A percentile compares a stretch with the other conserved stretches of the same genome.
These are phyloP conservation scores for Amphipyra berbera DNA, from an alignment of 2,888 invertebrate genomes.

Conservation along the genomic window DNA sequence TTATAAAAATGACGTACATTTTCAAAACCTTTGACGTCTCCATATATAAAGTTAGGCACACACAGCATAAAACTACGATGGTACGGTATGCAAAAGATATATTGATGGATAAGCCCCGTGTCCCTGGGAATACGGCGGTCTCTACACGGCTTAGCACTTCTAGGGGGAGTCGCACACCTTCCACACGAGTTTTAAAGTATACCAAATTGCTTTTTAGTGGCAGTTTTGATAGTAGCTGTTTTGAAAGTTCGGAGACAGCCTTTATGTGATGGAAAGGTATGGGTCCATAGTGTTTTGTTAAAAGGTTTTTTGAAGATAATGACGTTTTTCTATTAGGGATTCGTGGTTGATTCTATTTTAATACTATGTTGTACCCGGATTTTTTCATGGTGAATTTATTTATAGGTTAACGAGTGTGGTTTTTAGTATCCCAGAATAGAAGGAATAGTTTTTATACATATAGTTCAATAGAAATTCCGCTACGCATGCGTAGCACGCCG, in stretches of 20 bases:
- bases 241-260: constrained; percentile 37
- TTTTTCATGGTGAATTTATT: no score
- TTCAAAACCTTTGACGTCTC: background rate
- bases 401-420: no score
- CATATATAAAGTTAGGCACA: constrained; percentile 47
- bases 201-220: constrained; percentile 69
- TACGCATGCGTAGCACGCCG: no score
- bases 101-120: constrained; percentile 88
- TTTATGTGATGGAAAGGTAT: constrained; percentile 22
- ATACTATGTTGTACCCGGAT: background rate
- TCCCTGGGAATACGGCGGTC: constrained; percentile 84
- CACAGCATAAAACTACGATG: constrained; percentile 59
- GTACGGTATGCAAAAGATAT: constrained; percentile 84
- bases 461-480: no score
- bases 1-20: no score
- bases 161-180: constrained; percentile 70
- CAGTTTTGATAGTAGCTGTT: constrained; percentile 59
- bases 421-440: no score
- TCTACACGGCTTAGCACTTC: constrained; percentile 90
- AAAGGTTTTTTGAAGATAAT: constrained; percentile 36
- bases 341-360: background rate
- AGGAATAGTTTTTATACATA: no score
- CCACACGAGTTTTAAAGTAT: constrained; percentile 75
- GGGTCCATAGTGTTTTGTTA: constrained; percentile 19
- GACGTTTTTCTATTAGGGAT: constrained; percentile 1